Percentiles rank a stretch among this genome's conserved stretches.
phyloP scores from a whole-genome alignment of 1,140 invertebrate species.

The Phymorhynchus buccinoides region DNA sequence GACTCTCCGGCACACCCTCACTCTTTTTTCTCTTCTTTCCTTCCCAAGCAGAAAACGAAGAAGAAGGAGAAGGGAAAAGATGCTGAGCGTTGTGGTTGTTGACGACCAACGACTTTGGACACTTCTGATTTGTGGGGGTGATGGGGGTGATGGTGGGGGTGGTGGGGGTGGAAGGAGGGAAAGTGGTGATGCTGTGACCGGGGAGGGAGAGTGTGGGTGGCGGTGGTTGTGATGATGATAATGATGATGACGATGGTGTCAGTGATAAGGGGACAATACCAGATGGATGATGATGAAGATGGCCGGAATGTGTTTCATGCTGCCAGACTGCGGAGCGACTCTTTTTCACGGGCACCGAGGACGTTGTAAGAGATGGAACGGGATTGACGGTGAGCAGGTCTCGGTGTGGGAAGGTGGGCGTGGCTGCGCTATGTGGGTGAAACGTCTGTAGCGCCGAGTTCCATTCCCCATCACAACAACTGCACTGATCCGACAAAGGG shows the following conservation, averaged over 20 bases:
- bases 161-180: slow-evolving; percentile 2
- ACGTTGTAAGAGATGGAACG: slow-evolving; percentile 17
- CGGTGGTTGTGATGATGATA: too few species aligned
- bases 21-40: too few species aligned
- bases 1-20: too few species aligned
- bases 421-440: too few species aligned
- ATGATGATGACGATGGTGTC: neutral
- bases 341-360: slow-evolving; percentile 19
- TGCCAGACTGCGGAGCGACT: neutral
- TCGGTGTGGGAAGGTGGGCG: neutral
- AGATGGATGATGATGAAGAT: neutral
- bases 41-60: too few species aligned
- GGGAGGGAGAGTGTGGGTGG: neutral
- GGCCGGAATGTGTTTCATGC: slow-evolving; percentile 1
- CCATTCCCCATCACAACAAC: slow-evolving; percentile 7
- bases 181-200: slow-evolving; percentile 44
- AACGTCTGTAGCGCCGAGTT: slow-evolving; percentile 18
- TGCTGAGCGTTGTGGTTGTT: too few species aligned
- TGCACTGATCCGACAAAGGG: slow-evolving; percentile 8
- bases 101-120: too few species aligned
- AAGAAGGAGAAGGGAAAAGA: too few species aligned
- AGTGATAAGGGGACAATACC: too few species aligned
- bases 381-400: slow-evolving; percentile 28
- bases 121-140: too few species aligned
- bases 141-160: too few species aligned